Base-by-base conservation (phyloP, 2,888 invertebrate species). In the Agrochola lota region DNA sequence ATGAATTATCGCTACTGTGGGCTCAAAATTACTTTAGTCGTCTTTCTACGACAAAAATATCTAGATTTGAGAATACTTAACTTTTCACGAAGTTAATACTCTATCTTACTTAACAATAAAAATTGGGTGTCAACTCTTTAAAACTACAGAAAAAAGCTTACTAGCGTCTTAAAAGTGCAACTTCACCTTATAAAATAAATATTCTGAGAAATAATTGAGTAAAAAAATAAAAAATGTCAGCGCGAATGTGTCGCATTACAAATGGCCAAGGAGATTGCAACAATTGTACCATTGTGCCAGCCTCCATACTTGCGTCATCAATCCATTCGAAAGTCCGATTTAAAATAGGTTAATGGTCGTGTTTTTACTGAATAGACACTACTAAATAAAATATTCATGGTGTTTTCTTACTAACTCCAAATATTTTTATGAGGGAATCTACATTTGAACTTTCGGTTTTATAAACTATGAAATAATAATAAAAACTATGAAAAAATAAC, bases 291-390 rank as follows among this genome's bases (percentile, higher is more conserved):
- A 91, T 92, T 92, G 92, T 93, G 94, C 94, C 94, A 93, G 94
- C 92, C 91, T 93, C 90, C 89, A 89, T 90, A 87, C 91, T 93
- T 92, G 91, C 93, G 93, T 94, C 95, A 95, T 93, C 92, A 91
- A 92, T 93, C 92, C 92, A 91, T 94, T 92, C 91, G 91, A 93
- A 94, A 95, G 92, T 94, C 92, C 94, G 92, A 95, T 95, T 94
- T 94, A 94, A 95, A 95, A 94, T 95, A 93, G 95, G 95, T 94
- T 95, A 95, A 94, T 92, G 93, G 90, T 89, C 88, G 85, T 91
- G 92, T 93, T 94, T 94, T 94, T 93, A 92, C 91, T 89, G 91
- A 94, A 93, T 91, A 92, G 91, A 88, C 91, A 91, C 90, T 90
- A 86, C 87, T 90, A 89, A 91, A 94, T 92, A 91, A 91, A 92